Base-by-base conservation (phyloP, 2,888 invertebrate species). In the Beris chalybata region DNA sequence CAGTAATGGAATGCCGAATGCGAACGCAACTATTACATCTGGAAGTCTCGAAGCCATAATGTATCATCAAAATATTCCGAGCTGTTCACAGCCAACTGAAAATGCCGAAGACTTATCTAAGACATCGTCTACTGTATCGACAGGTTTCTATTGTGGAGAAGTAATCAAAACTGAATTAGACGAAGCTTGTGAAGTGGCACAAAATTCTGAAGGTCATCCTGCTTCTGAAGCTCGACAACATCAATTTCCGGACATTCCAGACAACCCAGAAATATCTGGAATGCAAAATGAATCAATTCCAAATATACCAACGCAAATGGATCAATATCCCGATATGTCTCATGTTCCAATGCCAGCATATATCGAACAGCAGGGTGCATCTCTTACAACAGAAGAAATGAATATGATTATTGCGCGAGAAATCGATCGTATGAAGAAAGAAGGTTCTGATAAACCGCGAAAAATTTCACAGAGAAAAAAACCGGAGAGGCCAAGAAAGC, bases 381-480 rank as follows among this genome's bases (percentile, higher is more conserved):
- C 54, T 4, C 56, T 56, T 6, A 38, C 61, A 15, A n/a, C 13
- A 12, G 61, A 61, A 15, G 61, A 47, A 38, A 61, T 61, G 61
- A 61, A 61, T 29, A 43, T 29, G 2, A 13, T 61, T 11, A 61
- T 61, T 12, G 61, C 61, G 1, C 48, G 61, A 5, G 61, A 61
- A 22, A 61, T 61, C 22, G 61, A 61, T 22, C 61, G 61, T 13
- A 61, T 61, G 61, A 5, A 38, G 9, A 38, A 38, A 38, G 38
- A 38, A 38, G 15, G 30, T 15, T 15, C 61, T 7, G 50, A 61
- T 13, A 50, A 50, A 15, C 9, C 31, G 3, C 61, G 61, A 22
- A 61, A 61, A 61, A 3, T 38, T 4, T 5, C 31, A 4, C 61
- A 61, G 15, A 22, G 61, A 32, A 50, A 52, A 43, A 38, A 43